Evolutionary conservation across 2,888 invertebrate genomes (phyloP).

Genomic region (Adelognathus sp.): DNA sequence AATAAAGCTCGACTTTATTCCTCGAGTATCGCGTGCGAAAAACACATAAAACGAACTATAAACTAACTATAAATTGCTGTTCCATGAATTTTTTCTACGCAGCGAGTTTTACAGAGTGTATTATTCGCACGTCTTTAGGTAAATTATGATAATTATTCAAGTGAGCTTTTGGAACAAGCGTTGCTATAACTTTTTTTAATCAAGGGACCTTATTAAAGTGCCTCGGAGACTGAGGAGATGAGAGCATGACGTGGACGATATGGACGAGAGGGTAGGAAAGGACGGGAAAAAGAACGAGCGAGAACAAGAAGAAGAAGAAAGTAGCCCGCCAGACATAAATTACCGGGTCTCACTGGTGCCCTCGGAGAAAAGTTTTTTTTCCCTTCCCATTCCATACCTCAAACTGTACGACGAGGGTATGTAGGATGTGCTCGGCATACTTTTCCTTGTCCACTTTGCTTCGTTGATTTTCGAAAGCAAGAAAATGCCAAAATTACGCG

Average conservation of each 20-base stretch:
- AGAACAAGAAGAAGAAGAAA: constrained; percentile 54
- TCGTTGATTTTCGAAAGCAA: background rate
- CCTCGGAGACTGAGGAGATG: constrained; percentile 29
- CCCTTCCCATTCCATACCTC: background rate
- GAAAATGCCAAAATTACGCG: constrained; percentile 44
- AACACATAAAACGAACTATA: background rate
- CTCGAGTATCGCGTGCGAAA: background rate
- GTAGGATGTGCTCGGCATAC: background rate
- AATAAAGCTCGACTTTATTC: background rate
- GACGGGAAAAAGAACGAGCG: constrained; percentile 35
- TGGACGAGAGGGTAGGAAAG: constrained; percentile 22
- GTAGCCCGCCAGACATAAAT: constrained; percentile 50
- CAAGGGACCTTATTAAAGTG: constrained; percentile 54
- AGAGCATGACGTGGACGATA: background rate
- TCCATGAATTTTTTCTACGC: background rate
- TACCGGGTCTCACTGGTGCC: constrained; percentile 56
- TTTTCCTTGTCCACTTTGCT: constrained; percentile 1
- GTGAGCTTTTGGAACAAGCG: constrained; percentile 18
- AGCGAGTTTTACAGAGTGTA: background rate
- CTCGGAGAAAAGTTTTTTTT: constrained; percentile 52
- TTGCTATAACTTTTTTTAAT: constrained; percentile 52
- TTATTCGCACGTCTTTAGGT: background rate
- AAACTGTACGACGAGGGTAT: background rate
- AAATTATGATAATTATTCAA: constrained; percentile 46
- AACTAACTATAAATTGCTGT: background rate